phyloP scores from a whole-genome alignment of 2,888 invertebrate species.

The Hydrotaea cyrtoneurina region DNA sequence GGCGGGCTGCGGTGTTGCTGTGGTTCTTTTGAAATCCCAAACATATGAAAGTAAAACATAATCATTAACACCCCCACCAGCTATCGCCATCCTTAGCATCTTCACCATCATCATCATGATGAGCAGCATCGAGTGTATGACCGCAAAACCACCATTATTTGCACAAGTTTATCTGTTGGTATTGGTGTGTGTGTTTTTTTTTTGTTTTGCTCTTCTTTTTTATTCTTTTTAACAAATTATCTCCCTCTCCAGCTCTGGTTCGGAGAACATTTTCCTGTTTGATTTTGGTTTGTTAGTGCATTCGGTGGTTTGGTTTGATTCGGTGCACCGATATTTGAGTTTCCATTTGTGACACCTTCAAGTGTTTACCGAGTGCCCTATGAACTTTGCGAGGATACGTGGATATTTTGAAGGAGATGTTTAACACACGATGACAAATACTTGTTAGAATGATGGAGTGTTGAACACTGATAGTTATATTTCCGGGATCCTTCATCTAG shows the following conservation, averaged over 20 bases:
- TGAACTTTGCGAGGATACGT: too few relatives aligned
- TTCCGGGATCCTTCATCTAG: too few relatives aligned
- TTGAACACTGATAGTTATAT: too few relatives aligned
- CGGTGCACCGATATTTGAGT: not conserved
- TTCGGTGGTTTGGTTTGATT: not conserved
- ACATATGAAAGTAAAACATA: not conserved
- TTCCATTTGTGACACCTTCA: not conserved
- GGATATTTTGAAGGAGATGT: too few relatives aligned
- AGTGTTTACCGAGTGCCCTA: not conserved
- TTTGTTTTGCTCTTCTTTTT: too few relatives aligned
- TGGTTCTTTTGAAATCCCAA: not conserved
- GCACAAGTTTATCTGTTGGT: constrained; percentile 14
- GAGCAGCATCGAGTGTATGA: constrained; percentile 15
- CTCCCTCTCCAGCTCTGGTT: not conserved
- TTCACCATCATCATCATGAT: constrained; percentile 15
- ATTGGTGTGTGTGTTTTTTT: too few relatives aligned
- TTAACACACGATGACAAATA: too few relatives aligned
- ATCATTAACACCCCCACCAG: constrained; percentile 28
- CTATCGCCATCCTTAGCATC: constrained; percentile 7
- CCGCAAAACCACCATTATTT: constrained; percentile 25
- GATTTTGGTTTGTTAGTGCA: constrained; percentile 25
- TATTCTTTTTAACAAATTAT: not conserved
- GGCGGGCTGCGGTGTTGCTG: not conserved
- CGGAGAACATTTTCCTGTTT: constrained; percentile 6
- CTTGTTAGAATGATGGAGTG: too few relatives aligned